Evolutionary conservation across 2,113 vertebrate species (phyloP).

Genomic region (Eonycteris spelaea): DNA sequence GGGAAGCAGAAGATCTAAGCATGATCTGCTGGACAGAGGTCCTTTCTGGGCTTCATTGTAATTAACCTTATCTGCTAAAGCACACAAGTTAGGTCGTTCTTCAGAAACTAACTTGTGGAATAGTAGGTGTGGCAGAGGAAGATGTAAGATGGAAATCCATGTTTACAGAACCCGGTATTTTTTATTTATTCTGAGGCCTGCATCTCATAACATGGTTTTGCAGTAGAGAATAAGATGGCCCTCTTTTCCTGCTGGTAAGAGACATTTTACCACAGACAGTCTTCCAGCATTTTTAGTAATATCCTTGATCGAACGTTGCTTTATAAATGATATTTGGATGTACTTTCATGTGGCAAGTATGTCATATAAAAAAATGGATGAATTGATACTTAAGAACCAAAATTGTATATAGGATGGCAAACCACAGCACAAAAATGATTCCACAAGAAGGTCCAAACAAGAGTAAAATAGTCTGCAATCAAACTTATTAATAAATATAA

Average conservation of each 20-base stretch:
- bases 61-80: background rate
- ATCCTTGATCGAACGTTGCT: background rate
- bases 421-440: background rate
- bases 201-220: background rate
- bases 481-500: background rate
- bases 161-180: background rate
- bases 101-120: background rate
- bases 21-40: background rate
- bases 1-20: background rate
- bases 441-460: background rate
- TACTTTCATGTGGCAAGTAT: background rate
- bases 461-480: background rate
- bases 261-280: background rate
- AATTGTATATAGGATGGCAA: background rate
- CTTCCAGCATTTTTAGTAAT: background rate
- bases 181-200: background rate
- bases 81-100: background rate
- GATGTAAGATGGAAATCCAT: background rate
- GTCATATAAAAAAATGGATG: background rate
- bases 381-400: background rate
- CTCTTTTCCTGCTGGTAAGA: background rate
- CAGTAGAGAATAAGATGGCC: background rate
- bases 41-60: background rate
- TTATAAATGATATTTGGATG: background rate
- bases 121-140: background rate